Percentiles rank a stretch among this genome's conserved stretches.
Evolutionary conservation across 2,888 invertebrate species (phyloP).

Genomic region (Pollenia labialis): DNA sequence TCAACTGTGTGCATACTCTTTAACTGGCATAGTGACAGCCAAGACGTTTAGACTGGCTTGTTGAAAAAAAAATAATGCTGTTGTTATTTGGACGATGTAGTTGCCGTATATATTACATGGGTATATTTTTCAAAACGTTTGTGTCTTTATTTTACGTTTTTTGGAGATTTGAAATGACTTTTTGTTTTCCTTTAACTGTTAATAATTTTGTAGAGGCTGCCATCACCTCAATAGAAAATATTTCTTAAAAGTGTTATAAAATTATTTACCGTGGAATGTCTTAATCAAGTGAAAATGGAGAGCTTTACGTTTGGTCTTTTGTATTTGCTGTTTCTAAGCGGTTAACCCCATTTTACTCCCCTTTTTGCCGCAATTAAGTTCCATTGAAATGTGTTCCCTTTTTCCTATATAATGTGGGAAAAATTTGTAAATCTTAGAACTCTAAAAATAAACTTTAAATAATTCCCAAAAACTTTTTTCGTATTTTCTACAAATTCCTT

Average conservation of each 20-base stretch:
- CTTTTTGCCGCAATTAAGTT: no score
- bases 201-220: slow-evolving; percentile 40
- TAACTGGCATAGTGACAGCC: slow-evolving; percentile 56
- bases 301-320: no score
- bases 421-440: no score
- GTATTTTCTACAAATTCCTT: no score
- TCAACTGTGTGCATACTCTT: slow-evolving; percentile 61
- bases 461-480: no score
- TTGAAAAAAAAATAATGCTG: slow-evolving; percentile 40
- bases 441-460: no score
- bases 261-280: slow-evolving; percentile 3
- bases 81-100: slow-evolving; percentile 13
- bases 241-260: neutral
- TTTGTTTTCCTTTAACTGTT: slow-evolving; percentile 19
- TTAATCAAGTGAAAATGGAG: neutral
- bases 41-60: slow-evolving; percentile 61
- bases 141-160: neutral
- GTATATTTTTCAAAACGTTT: neutral
- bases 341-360: no score
- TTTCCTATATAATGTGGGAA: no score
- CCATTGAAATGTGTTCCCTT: no score
- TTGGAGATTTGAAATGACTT: slow-evolving; percentile 17
- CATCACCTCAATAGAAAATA: slow-evolving; percentile 24
- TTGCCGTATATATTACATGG: slow-evolving; percentile 33
- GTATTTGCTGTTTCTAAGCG: no score